Evolutionary conservation across 1,140 invertebrate genomes (phyloP).

Genomic region (Camponotus vicinus): DNA sequence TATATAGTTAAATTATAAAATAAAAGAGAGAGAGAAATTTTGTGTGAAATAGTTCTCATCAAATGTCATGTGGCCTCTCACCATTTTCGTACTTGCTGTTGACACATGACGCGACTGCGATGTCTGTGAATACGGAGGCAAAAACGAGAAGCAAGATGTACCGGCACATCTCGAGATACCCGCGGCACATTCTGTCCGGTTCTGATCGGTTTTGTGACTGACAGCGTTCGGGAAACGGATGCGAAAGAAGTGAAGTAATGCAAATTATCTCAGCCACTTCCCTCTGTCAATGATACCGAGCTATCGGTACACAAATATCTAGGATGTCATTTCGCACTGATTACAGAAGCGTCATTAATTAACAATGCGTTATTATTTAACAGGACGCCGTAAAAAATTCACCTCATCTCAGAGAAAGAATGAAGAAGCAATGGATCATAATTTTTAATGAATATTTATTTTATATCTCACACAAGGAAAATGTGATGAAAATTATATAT

Average conservation of each 20-base stretch:
- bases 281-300: constrained; percentile 23
- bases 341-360: constrained; percentile 39
- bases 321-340: constrained; percentile 3
- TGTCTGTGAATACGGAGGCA: constrained; percentile 47
- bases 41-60: not conserved
- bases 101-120: constrained; percentile 64
- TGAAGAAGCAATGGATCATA: not conserved
- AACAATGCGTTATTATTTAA: not conserved
- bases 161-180: constrained; percentile 52
- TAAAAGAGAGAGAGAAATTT: not conserved
- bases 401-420: not conserved
- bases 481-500: not conserved
- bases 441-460: not conserved
- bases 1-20: not conserved
- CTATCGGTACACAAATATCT: constrained; percentile 11
- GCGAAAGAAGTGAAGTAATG: not conserved
- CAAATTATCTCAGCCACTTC: constrained; percentile 64
- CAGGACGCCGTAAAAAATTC: not conserved
- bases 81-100: constrained; percentile 72
- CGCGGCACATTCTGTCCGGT: not conserved
- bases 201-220: constrained; percentile 33
- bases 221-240: constrained; percentile 18
- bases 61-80: constrained; percentile 57
- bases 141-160: constrained; percentile 54
- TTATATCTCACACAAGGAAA: not conserved